Evolutionary conservation across 2,113 vertebrate genomes (phyloP).

Genomic region (Ceuthmochares aereus): DNA sequence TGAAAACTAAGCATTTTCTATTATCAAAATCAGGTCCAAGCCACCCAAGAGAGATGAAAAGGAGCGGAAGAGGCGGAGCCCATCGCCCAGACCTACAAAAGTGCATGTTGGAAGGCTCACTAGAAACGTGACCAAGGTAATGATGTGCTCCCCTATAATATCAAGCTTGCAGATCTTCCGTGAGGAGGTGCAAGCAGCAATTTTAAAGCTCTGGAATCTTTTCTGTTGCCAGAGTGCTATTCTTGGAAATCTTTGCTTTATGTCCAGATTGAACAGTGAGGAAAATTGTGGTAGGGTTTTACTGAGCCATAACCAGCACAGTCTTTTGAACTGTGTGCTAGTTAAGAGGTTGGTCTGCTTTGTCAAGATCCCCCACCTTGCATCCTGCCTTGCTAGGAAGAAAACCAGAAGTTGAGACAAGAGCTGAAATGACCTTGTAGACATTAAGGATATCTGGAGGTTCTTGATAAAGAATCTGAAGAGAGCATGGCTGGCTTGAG

Average conservation of each 20-base stretch:
- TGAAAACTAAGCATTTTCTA: not conserved
- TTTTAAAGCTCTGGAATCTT: not conserved
- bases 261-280: not conserved
- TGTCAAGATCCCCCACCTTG: not conserved
- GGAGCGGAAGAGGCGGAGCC: slow-evolving; percentile 91
- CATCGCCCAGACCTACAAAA: slow-evolving; percentile 94
- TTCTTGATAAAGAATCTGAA: not conserved
- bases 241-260: not conserved
- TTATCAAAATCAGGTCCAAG: slow-evolving; percentile 83
- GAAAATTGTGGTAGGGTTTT: not conserved
- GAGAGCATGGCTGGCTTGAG: not conserved
- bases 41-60: slow-evolving; percentile 96
- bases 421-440: not conserved
- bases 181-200: not conserved
- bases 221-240: not conserved
- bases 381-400: not conserved
- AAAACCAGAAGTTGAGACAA: not conserved
- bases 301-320: not conserved
- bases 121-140: slow-evolving; percentile 95
- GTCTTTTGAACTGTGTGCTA: not conserved
- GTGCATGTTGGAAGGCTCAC: slow-evolving; percentile 94
- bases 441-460: not conserved
- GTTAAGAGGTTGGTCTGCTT: not conserved
- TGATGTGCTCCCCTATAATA: accelerated
- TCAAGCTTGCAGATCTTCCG: not conserved